Conservation (phyloP, 2,888 invertebrate genomes). For the Napeogenes sylphis region DNA sequence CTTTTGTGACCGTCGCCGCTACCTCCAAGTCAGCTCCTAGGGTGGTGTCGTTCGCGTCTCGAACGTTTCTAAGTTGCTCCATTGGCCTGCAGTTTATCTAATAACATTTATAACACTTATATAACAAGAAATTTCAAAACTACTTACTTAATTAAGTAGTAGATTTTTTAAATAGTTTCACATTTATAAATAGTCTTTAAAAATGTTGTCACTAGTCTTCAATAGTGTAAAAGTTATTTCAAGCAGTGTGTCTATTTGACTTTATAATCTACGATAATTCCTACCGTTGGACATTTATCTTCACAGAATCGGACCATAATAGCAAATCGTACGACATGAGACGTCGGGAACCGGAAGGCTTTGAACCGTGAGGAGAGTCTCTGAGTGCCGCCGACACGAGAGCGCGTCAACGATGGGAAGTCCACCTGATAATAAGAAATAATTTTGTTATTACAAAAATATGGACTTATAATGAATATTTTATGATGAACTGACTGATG, state of each 20-base stretch:
- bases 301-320: conserved; percentile 89
- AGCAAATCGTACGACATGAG: conserved; percentile 88
- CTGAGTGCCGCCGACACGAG: conserved; percentile 53
- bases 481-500: no score
- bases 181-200: background rate
- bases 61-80: conserved; percentile 42
- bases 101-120: background rate
- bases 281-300: conserved; percentile 81
- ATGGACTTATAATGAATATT: no score
- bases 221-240: no score
- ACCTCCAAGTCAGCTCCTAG: conserved; percentile 37
- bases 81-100: conserved; percentile 46
- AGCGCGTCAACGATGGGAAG: conserved; percentile 73
- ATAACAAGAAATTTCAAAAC: background rate
- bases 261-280: conserved; percentile 10
- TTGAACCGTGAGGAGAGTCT: conserved; percentile 82
- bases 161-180: background rate
- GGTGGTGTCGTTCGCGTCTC: conserved; percentile 50
- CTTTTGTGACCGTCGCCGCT: conserved; percentile 39
- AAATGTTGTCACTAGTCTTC: no score
- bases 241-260: no score
- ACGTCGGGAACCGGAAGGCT: conserved; percentile 91
- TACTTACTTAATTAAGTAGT: background rate
- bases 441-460: no score
- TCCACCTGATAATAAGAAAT: conserved; percentile 55